Evolutionary conservation across 2,797 vertebrate species (phyloP).

Genomic region (Leptodactylus fallax): DNA sequence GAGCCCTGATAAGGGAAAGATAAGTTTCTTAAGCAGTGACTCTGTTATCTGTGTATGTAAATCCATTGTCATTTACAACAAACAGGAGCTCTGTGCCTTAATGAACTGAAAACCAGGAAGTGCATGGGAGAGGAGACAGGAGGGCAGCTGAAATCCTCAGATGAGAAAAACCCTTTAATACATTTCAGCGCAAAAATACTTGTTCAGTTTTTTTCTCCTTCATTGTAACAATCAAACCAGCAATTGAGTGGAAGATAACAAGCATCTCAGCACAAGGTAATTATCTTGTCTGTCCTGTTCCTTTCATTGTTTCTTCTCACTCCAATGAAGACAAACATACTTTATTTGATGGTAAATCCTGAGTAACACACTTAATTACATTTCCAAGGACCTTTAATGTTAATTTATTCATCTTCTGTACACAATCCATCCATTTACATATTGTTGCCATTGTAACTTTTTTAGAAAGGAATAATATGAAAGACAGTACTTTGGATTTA

Average conservation of each 20-base stretch:
- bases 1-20: too few species aligned
- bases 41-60: too few species aligned
- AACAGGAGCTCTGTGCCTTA: too few species aligned
- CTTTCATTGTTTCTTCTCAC: constrained; percentile 58
- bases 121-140: too few species aligned
- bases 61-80: too few species aligned
- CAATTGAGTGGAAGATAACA: constrained; percentile 58
- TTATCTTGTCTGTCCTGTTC: constrained; percentile 33
- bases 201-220: constrained; percentile 30
- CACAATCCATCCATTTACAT: not conserved
- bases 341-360: constrained; percentile 46
- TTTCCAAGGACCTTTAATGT: constrained; percentile 2
- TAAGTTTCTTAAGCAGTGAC: too few species aligned
- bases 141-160: too few species aligned
- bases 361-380: constrained; percentile 5
- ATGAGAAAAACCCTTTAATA: not conserved
- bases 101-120: too few species aligned
- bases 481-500: not conserved
- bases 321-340: constrained; percentile 49
- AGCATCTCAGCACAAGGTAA: constrained; percentile 61
- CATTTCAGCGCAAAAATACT: constrained; percentile 38
- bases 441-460: not conserved
- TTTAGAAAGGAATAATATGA: not conserved
- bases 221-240: constrained; percentile 40
- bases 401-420: not conserved